Percentiles rank a stretch among this genome's conserved stretches.
Conservation (phyloP, 2,113 vertebrate species). For the Todiramphus saurophagus region DNA sequence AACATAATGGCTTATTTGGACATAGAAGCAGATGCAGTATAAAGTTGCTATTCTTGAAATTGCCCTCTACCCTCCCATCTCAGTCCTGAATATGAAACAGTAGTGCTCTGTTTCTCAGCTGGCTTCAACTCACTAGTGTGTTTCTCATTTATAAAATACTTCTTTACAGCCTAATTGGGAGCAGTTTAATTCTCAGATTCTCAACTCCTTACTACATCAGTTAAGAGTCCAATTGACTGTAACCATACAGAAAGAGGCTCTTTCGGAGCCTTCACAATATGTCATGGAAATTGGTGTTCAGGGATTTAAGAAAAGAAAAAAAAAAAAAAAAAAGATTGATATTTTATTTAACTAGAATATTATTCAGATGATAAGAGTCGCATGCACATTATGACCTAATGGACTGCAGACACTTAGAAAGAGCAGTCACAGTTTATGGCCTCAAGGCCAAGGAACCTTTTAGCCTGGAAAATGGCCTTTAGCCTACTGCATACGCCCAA, state of each 20-base stretch:
- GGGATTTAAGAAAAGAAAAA: not conserved
- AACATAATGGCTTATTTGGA: not conserved
- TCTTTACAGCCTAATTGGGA: conserved; percentile 66
- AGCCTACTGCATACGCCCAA: not conserved
- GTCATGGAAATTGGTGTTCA: not conserved
- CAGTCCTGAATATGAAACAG: conserved; percentile 7
- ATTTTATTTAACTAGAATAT: conserved; percentile 28
- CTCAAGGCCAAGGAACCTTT: not conserved
- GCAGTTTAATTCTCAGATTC: conserved; percentile 59
- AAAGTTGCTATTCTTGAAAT: not conserved
- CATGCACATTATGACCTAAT: not conserved
- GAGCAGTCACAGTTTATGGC: not conserved
- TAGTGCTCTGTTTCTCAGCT: conserved; percentile 45
- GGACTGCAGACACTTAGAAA: not conserved
- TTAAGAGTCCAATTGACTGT: conserved; percentile 50
- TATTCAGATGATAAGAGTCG: not conserved
- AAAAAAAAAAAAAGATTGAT: not conserved
- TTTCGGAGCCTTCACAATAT: conserved; percentile 26
- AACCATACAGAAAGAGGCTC: conserved; percentile 17
- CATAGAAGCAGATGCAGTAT: not conserved
- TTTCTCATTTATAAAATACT: conserved; percentile 48
- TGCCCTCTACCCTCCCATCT: conserved; percentile 9
- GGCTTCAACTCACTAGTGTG: conserved; percentile 36
- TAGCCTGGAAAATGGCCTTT: not conserved
- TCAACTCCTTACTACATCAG: conserved; percentile 10